Base-by-base conservation (phyloP, 2,888 invertebrate genomes). In the Biston betularia region DNA sequence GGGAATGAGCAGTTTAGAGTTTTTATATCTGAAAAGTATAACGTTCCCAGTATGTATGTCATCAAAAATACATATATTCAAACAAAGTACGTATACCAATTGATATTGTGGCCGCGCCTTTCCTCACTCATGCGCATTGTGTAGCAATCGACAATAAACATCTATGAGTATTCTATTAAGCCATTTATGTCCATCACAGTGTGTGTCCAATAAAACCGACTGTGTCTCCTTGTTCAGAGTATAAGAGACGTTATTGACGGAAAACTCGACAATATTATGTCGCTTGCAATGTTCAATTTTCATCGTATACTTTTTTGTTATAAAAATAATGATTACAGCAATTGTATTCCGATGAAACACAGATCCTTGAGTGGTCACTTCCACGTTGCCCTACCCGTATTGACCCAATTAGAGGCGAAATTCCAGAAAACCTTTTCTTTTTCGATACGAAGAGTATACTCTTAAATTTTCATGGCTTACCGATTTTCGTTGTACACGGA, bases 51-150 rank as follows among this genome's bases (percentile, higher is more conserved):
- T 46, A 45, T 24, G 34, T 46, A 45, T 24, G 10, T 42, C 42
- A n/a, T 33, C 54, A 34, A 48, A 42, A 57, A 48, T n/a, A 24
- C 15, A n/a, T 65, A 64, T 35, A 59, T 62, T 56, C n/a, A 44
- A 44, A 24, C 15, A 42, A 42, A 61, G 64, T 58, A 49, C 63
- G 48, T 49, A 12, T 33, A 65, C 69, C 66, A 66, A 66, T 59
- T 63, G 63, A 68, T 69, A 60, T 56, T 52, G 34, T 66, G 52
- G 68, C 68, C 69, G 65, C 68, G 61, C 74, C 73, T 69, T 68
- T 75, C 72, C 69, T 68, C 76, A 84, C 85, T 88, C 87, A 77
- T 70, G 83, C 87, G 87, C 89, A 90, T 92, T 92, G 92, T 92
- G 77, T 82, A 79, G 79, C 91, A 91, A 93, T 93, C 90, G 84